phyloP scores from a whole-genome alignment of 2,888 invertebrate genomes.

The Ctena decussata region DNA sequence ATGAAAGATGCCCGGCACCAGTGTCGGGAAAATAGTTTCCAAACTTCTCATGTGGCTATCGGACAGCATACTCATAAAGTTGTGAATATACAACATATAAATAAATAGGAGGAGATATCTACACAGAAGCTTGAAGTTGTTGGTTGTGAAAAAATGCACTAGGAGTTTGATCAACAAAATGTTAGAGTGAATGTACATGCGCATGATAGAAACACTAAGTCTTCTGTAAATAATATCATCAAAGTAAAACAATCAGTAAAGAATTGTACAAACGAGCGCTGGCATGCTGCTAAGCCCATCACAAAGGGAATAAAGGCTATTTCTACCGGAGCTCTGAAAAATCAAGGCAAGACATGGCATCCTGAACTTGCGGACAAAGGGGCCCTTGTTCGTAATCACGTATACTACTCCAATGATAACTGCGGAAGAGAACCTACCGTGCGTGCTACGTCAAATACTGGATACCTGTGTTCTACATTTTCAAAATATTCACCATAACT shows the following conservation, averaged over 20 bases:
- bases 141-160: not conserved
- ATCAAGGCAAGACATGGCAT: slow-evolving; percentile 24
- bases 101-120: not conserved
- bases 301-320: not conserved
- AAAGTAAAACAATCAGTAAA: not conserved
- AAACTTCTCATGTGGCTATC: slow-evolving; percentile 11
- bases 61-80: slow-evolving; percentile 33
- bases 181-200: slow-evolving; percentile 8
- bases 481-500: slow-evolving; percentile 15
- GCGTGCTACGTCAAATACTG: not conserved
- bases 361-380: slow-evolving; percentile 28
- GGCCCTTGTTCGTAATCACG: slow-evolving; percentile 4
- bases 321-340: not conserved
- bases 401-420: slow-evolving; percentile 14
- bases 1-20: slow-evolving; percentile 11
- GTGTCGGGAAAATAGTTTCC: slow-evolving; percentile 12
- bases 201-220: slow-evolving; percentile 12
- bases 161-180: not conserved
- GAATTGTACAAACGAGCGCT: not conserved
- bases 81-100: slow-evolving; percentile 3
- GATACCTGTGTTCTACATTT: slow-evolving; percentile 19
- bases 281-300: not conserved
- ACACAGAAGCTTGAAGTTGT: not conserved
- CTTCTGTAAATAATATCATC: not conserved
- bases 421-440: not conserved